Evolutionary conservation across 2,797 vertebrate species (phyloP), one percentile per base, ranked within the genome.

Genomic region (Pogonophryne albipinna): DNA sequence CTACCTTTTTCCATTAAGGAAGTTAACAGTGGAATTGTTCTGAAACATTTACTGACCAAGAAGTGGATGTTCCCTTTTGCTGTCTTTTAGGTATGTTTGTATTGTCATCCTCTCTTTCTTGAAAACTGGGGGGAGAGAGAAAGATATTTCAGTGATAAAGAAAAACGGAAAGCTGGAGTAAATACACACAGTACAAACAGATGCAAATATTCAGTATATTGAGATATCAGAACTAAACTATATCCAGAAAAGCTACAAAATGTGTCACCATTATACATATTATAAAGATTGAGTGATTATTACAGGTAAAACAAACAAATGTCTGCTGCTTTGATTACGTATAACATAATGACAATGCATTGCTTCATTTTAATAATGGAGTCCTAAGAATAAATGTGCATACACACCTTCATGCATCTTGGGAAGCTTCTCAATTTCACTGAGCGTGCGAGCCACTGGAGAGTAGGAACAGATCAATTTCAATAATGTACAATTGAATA

Each of bases 31-130:
- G 4, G 0, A 3, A 0, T 5, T 66, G 44, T n/a, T 10, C 15
- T n/a, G 41, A 66, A 6, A 14, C 11, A 46, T 64, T 56, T 57
- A 89, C 91, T 73, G 31, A 93, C 93, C 93, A 17, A 93, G 79
- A 57, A 94, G 88, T n/a, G 90, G 87, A 67, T 91, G 79, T 27
- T 78, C 85, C 60, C 91, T 88, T 12, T 66, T 63, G 15, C 3
- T 0, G 57, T 88, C 72, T 56, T n/a, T 78, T 47, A 78, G 83
- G 81, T 93, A 92, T 4, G 38, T 19, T 51, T 88, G 75, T 17
- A 93, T 68, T 2, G 14, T 85, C 1, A 3, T 51, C 44, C 73
- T 78, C 27, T 78, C 50, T 38, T 76, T 71, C 0, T 17, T 49
- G 23, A 15, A 1, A 56, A 10, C 92, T 93, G 34, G 3, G 56